A percentile compares a stretch with the other conserved stretches of the same genome.
Evolutionary conservation across 64 coral and sea anemone genomes (phyloP).

Genomic region (Pachyseris speciosa): DNA sequence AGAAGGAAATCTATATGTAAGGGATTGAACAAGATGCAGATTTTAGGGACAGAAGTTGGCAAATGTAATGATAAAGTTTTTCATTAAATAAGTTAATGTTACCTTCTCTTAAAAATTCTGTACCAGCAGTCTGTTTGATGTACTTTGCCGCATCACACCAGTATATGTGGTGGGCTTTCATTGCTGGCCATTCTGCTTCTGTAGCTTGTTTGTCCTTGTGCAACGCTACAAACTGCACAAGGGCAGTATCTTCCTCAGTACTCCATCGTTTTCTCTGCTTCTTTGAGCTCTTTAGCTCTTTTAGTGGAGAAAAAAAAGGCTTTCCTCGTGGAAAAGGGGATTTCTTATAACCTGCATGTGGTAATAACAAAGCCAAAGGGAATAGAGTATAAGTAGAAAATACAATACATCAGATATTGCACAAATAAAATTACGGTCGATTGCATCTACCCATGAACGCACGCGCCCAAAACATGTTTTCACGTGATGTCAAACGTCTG

Average conservation of each 20-base stretch:
- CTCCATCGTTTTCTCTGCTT: neutral
- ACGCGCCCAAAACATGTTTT: too few species aligned
- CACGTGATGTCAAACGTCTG: too few species aligned
- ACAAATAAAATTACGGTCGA: too few species aligned
- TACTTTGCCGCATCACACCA: neutral
- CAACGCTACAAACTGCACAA: neutral
- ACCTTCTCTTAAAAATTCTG: neutral
- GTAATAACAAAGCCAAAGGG: too few species aligned
- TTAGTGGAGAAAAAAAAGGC: neutral
- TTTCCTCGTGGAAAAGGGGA: neutral
- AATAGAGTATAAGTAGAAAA: too few species aligned
- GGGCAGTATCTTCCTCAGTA: neutral
- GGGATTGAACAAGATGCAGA: too few species aligned
- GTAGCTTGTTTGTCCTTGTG: neutral
- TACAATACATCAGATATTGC: too few species aligned
- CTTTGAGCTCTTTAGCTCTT: neutral
- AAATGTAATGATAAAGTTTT: neutral
- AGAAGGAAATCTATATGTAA: too few species aligned
- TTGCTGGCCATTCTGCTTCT: neutral
- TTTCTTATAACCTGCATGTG: neutral
- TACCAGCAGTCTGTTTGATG: neutral
- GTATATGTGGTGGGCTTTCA: neutral
- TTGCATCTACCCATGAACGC: too few species aligned
- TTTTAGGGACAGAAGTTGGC: too few species aligned
- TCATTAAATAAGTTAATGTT: neutral